Percentiles rank a stretch among this genome's conserved stretches.
phyloP scores from a whole-genome alignment of 2,113 vertebrate species.

The Nibea coibor region DNA sequence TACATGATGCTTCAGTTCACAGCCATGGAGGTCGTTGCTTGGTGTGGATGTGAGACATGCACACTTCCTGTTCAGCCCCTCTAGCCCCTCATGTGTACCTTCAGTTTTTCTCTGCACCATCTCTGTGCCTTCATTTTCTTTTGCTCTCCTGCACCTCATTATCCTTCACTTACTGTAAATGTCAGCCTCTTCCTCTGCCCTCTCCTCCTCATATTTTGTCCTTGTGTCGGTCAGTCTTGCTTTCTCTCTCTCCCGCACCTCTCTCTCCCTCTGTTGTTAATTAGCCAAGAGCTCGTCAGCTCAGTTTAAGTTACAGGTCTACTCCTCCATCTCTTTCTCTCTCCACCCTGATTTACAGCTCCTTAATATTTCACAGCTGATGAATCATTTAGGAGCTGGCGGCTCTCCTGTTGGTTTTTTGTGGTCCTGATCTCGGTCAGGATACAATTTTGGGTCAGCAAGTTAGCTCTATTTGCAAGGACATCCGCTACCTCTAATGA shows the following conservation, averaged over 20 bases:
- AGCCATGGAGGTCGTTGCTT: no score
- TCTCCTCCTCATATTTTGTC: background rate
- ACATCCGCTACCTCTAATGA: background rate
- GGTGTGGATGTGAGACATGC: background rate
- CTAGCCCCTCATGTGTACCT: no score
- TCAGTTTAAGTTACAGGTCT: constrained; percentile 75
- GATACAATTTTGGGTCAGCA: background rate
- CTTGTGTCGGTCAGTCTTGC: background rate
- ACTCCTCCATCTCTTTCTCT: constrained; percentile 25
- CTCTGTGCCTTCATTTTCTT: background rate
- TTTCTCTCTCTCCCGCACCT: background rate
- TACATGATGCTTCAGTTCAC: no score
- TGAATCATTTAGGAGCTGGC: constrained; percentile 70
- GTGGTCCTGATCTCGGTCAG: background rate
- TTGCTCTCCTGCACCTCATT: constrained; percentile 27
- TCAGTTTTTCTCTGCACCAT: background rate
- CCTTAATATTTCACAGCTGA: constrained; percentile 75
- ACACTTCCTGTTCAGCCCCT: background rate
- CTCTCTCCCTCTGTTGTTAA: constrained; percentile 44
- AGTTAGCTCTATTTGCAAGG: constrained; percentile 5
- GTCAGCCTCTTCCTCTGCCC: constrained; percentile 28
- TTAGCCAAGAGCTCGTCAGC: constrained; percentile 57
- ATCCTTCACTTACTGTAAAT: constrained; percentile 29
- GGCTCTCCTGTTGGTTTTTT: constrained; percentile 41
- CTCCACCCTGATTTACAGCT: constrained; percentile 71